phyloP scores from a whole-genome alignment of 2,797 vertebrate genomes.

The Schizothorax lantsangensis region DNA sequence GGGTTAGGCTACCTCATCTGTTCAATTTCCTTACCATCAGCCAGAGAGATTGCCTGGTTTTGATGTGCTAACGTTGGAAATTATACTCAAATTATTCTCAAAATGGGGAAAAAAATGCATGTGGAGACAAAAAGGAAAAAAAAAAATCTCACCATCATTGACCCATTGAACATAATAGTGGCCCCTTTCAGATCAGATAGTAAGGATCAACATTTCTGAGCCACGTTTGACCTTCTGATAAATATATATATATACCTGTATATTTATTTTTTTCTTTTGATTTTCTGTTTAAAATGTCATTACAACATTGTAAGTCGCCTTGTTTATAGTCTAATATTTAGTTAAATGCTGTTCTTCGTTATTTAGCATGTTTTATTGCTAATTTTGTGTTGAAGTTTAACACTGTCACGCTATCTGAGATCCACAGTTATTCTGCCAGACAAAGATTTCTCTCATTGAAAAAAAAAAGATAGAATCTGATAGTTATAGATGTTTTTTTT shows the following conservation, averaged over 20 bases:
- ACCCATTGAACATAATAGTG: conserved; percentile 65
- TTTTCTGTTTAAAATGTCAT: conserved; percentile 69
- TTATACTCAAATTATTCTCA: conserved; percentile 79
- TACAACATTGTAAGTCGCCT: background rate
- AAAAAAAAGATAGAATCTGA: background rate
- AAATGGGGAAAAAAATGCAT: conserved; percentile 76
- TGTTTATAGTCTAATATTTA: background rate
- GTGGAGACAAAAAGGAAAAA: conserved; percentile 57
- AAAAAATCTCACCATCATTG: conserved; percentile 68
- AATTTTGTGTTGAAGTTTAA: background rate
- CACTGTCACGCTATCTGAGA: background rate
- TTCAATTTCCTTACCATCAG: conserved; percentile 85
- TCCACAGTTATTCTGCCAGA: background rate
- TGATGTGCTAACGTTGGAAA: conserved; percentile 77
- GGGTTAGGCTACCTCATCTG: conserved; percentile 78
- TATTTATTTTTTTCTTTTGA: conserved; percentile 72
- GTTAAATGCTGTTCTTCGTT: background rate
- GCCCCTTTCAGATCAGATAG: conserved; percentile 71
- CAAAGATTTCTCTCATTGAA: background rate
- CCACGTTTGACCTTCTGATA: conserved; percentile 77
- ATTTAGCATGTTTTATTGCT: background rate
- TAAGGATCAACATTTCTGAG: conserved; percentile 74
- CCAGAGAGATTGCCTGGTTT: conserved; percentile 79
- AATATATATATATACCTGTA: conserved; percentile 58
- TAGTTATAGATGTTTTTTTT: too few species aligned